These are phyloP conservation scores for Luperina nickerlii DNA, from an alignment of 2,888 invertebrate species.

Conservation along the genomic window DNA sequence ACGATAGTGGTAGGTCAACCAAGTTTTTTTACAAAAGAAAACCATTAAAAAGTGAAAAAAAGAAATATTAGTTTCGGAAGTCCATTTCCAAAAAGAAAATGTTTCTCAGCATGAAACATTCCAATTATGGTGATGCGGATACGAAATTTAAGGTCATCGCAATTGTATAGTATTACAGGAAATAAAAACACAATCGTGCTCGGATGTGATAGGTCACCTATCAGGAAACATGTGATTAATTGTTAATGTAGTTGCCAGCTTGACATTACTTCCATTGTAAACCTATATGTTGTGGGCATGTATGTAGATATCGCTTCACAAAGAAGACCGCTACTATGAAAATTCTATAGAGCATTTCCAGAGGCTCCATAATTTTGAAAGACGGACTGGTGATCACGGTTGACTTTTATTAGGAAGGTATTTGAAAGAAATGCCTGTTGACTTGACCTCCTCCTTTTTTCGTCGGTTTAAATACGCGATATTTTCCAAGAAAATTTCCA, in stretches of 20 bases:
- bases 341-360: background rate
- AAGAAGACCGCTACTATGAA: background rate
- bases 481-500: background rate
- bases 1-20: background rate
- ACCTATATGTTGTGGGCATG: background rate
- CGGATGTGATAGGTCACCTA: conserved; percentile 46
- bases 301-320: too few relatives aligned
- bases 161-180: conserved; percentile 38
- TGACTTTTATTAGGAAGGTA: background rate
- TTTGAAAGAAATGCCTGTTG: background rate
- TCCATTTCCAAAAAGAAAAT: background rate
- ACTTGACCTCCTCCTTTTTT: background rate
- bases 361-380: too few relatives aligned
- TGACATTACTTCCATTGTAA: background rate
- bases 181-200: conserved; percentile 35
- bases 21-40: background rate
- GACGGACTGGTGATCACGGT: background rate
- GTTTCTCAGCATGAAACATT: background rate
- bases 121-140: conserved; percentile 35
- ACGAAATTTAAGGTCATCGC: conserved; percentile 28
- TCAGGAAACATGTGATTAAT: conserved; percentile 42
- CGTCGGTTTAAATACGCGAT: background rate
- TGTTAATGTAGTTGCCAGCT: background rate
- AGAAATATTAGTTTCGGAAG: conserved; percentile 1
- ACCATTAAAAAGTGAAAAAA: background rate